Base-by-base conservation (phyloP, 64 coral and sea anemone species). In the Astreopora myriophthalma region DNA sequence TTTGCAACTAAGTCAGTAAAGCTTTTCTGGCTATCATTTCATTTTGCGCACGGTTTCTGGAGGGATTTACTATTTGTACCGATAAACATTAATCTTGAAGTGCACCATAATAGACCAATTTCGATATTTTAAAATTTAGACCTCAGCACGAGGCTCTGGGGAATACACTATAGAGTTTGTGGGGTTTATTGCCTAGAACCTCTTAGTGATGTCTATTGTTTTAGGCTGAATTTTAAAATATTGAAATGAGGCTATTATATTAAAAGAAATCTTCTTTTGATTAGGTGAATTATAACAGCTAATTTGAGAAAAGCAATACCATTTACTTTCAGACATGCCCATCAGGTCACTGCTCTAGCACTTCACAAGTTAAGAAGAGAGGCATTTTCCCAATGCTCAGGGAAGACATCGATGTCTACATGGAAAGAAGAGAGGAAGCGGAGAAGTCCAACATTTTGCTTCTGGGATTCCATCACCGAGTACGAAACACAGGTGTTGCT, bases 291-390 rank as follows among this genome's bases (percentile, higher is more conserved):
- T 71, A 35, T 71, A 71, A 71, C 25, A 71, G 20, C 17, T 76
- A 76, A 44, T 76, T 69, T 32, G 8, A 32, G 66, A 30, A 69
- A 29, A 32, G 66, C 6, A 69, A 69, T 69, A 32, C 26, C 9
- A 76, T 72, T 87, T 22, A 44, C 14, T 87, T 87, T 87, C 85
- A 87, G 85, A 39, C 85, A 87, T 72, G 85, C 68, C 48, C 85
- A 87, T 44, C 85, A 87, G 24, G 85, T 87, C 16, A 87, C 85
- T 20, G 30, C 37, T 87, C 34, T 87, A 16, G 85, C 85, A 19
- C 85, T 87, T 17, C 30, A 87, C 26, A 87, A 40, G 28, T 67
- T 87, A 57, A 87, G 31, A 42, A 87, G 65, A 87, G 65, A 69
- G 85, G 72, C 37, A 65, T 87, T 87, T 73, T 87, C 85, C 10